Evolutionary conservation across 1,140 invertebrate genomes (phyloP).

Genomic region (Drosophila asahinai): DNA sequence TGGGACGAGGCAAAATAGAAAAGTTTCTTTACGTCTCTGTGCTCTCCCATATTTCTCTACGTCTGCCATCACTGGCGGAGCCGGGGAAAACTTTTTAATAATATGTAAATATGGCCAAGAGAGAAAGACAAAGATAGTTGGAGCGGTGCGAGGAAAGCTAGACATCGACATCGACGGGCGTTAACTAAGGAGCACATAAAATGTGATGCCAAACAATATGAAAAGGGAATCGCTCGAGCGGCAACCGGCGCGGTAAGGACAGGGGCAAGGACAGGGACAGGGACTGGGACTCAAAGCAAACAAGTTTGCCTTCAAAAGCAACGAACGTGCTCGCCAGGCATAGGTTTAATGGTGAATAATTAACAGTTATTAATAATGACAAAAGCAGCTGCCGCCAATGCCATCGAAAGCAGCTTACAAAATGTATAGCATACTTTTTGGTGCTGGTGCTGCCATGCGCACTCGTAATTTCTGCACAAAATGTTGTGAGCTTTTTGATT

Average conservation of each 20-base stretch:
- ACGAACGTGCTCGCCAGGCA: slow-evolving; percentile 56
- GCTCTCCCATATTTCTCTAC: slow-evolving; percentile 14
- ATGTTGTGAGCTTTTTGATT: slow-evolving; percentile 74
- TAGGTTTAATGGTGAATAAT: slow-evolving; percentile 83
- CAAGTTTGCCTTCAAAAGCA: slow-evolving; percentile 31
- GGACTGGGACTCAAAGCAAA: neutral
- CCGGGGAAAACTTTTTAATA: slow-evolving; percentile 76
- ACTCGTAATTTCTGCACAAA: slow-evolving; percentile 34
- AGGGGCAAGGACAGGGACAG: neutral
- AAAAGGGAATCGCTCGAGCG: slow-evolving; percentile 70
- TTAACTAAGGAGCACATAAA: slow-evolving; percentile 78
- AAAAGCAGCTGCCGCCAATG: slow-evolving; percentile 75
- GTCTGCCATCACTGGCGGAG: slow-evolving; percentile 33
- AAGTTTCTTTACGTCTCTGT: slow-evolving; percentile 53
- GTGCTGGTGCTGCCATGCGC: neutral
- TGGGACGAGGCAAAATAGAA: slow-evolving; percentile 71
- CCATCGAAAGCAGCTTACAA: slow-evolving; percentile 57
- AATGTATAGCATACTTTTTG: slow-evolving; percentile 65
- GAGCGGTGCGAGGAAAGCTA: slow-evolving; percentile 11
- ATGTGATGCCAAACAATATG: slow-evolving; percentile 74
- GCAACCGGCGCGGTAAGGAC: slow-evolving; percentile 6
- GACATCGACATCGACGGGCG: slow-evolving; percentile 42
- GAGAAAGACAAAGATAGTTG: slow-evolving; percentile 34
- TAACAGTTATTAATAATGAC: slow-evolving; percentile 85
- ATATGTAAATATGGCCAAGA: slow-evolving; percentile 76